Evolutionary conservation across 2,888 invertebrate species (phyloP), one percentile per base, ranked within the genome.

Genomic region (Rhodophaea formosa): DNA sequence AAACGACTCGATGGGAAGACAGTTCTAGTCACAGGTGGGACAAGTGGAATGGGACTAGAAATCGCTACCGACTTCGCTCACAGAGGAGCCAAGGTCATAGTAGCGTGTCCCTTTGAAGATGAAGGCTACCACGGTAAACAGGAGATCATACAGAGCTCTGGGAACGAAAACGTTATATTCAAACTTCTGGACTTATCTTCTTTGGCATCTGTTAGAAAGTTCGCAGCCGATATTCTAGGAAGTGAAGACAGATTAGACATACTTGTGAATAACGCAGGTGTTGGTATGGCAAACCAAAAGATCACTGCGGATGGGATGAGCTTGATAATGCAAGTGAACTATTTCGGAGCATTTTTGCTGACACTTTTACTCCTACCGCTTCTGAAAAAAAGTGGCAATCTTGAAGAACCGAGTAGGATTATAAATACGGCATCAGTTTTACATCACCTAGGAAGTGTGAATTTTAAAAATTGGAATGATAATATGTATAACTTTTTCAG

Each of bases 311-410:
- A 98, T 74, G 97, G 96, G 0, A 84, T 98, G 62, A 97, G 98
- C 78, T 88, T 95, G 63, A 96, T 96, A 8, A 97, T 98, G 95
- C 97, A 96, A 53, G 97, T 97, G 2, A 99, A 99, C 82, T 96
- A 98, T 74, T 97, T 96, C 79, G 98, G 98, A 0, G 96, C 97
- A 8, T 98, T 98, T 80, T 91, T 99, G 32, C 88, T 99, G 53
- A 98, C 98, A 0, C 95, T 97, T 78, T 93, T 99, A 35, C 92
- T 99, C 42, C 93, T 97, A 67, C 96, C 96, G 85, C 86, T 97
- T 62, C 76, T 97, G 63, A 95, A 94, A 77, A 93, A 92, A 73
- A 75, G 83, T 7, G 89, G 86, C 1, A 69, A 59, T 0, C 57
- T 68, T 3, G 93, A 94, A 10, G 92, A 93, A 12, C 94, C 96